Evolutionary conservation across 2,113 vertebrate genomes (phyloP).

Genomic region (Platysteira castanea): DNA sequence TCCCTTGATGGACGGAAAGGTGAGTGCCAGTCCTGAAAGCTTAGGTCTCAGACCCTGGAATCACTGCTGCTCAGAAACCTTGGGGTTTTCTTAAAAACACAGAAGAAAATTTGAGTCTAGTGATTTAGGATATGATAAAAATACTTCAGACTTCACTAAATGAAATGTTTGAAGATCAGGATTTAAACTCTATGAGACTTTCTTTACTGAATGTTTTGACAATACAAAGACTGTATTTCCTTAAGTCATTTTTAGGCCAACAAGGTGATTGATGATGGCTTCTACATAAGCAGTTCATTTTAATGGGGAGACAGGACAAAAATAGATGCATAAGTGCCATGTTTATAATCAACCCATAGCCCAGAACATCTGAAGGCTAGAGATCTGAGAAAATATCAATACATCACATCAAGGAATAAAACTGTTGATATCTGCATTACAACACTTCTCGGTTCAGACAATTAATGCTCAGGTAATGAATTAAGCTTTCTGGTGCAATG

Average conservation of each 20-base stretch:
- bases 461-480: background rate
- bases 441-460: background rate
- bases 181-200: background rate
- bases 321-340: background rate
- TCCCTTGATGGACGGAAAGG: background rate
- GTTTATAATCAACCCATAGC: background rate
- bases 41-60: background rate
- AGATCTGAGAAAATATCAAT: background rate
- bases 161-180: background rate
- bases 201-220: background rate
- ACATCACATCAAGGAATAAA: background rate
- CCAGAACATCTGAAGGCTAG: background rate
- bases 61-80: background rate
- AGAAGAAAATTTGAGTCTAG: background rate
- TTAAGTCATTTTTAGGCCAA: background rate
- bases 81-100: background rate
- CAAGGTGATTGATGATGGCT: background rate
- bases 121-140: background rate
- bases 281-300: background rate
- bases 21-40: background rate
- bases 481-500: background rate
- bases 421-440: background rate
- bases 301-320: background rate
- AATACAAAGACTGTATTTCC: background rate
- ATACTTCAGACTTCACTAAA: background rate